Percentiles rank a stretch among this genome's conserved stretches.
These are phyloP conservation scores for Drosophila glabriapex DNA, from an alignment of 2,888 invertebrate species.

Conservation along the genomic window DNA sequence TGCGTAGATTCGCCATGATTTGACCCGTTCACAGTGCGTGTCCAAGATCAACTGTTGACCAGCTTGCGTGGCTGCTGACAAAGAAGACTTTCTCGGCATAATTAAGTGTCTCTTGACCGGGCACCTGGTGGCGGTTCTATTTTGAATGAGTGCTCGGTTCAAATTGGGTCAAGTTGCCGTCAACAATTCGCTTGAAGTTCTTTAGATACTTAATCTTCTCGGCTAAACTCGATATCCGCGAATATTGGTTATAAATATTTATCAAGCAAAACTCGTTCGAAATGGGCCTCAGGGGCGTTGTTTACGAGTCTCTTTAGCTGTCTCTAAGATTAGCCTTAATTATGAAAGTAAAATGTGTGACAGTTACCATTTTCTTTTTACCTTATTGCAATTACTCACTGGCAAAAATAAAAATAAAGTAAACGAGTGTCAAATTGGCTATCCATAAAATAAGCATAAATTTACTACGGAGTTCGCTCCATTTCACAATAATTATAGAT, in stretches of 20 bases:
- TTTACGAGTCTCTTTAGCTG: conserved; percentile 9
- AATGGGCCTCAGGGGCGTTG: conserved; percentile 19
- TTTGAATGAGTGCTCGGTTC: conserved; percentile 44
- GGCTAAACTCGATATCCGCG: conserved; percentile 48
- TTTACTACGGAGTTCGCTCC: not conserved
- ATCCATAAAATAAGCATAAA: not conserved
- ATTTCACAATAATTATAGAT: not conserved
- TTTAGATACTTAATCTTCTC: conserved; percentile 26
- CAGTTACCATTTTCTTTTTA: conserved; percentile 21
- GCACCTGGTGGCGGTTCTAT: conserved; percentile 56
- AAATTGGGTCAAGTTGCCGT: conserved; percentile 65
- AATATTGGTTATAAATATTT: conserved; percentile 56
- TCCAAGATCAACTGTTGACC: conserved; percentile 54
- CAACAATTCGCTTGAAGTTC: conserved; percentile 29
- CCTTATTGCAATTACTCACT: conserved; percentile 18
- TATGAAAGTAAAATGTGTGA: conserved; percentile 38
- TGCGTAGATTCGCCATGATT: conserved; percentile 58
- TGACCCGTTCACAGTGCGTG: conserved; percentile 38
- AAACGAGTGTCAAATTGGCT: not conserved
- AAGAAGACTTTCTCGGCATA: conserved; percentile 72
- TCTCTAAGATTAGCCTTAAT: conserved; percentile 16
- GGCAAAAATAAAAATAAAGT: conserved; percentile 9
- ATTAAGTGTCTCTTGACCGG: conserved; percentile 63
- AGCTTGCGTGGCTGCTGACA: conserved; percentile 23
- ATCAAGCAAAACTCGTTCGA: conserved; percentile 35